phyloP scores from a whole-genome alignment of 1,140 invertebrate genomes.

The Leptoteleia sp. region DNA sequence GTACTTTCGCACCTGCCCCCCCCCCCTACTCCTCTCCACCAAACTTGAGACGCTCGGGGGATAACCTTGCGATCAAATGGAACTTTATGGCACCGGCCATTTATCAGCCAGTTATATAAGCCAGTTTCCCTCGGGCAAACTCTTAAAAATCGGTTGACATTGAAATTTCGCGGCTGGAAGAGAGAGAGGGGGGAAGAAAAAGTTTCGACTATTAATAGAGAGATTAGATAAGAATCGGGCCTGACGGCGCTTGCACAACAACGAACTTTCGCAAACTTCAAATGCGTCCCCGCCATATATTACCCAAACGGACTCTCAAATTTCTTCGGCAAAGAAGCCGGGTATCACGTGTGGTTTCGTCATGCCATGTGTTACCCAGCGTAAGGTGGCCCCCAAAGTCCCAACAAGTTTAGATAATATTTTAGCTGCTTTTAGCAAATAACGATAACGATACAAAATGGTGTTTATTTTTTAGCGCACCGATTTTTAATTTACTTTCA shows the following conservation, averaged over 20 bases:
- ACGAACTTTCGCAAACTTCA: slow-evolving; percentile 45
- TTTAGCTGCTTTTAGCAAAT: no score
- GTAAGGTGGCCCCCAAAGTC: no score
- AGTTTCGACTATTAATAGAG: slow-evolving; percentile 32
- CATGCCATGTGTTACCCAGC: slow-evolving; percentile 2
- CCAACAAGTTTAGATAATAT: no score
- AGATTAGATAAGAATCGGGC: slow-evolving; percentile 32
- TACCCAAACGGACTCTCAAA: slow-evolving; percentile 27
- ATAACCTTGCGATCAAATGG: background rate
- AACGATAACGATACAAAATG: no score
- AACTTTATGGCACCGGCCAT: slow-evolving; percentile 5
- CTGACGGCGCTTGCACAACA: slow-evolving; percentile 2
- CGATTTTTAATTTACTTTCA: no score
- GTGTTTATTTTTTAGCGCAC: no score
- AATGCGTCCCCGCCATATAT: slow-evolving; percentile 27
- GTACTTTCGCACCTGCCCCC: slow-evolving; percentile 55
- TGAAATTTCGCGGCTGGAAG: slow-evolving; percentile 33
- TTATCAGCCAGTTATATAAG: slow-evolving; percentile 25
- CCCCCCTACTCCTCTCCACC: no score
- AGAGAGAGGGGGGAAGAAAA: slow-evolving; percentile 5
- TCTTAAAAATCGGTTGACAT: slow-evolving; percentile 35
- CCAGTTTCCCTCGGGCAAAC: background rate
- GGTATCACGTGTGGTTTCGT: slow-evolving; percentile 21
- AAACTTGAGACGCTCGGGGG: background rate
- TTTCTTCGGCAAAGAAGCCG: slow-evolving; percentile 34